These are phyloP conservation scores for Rhabdomys pumilio DNA, from an alignment of 2,797 vertebrate species.

Conservation along the genomic window DNA sequence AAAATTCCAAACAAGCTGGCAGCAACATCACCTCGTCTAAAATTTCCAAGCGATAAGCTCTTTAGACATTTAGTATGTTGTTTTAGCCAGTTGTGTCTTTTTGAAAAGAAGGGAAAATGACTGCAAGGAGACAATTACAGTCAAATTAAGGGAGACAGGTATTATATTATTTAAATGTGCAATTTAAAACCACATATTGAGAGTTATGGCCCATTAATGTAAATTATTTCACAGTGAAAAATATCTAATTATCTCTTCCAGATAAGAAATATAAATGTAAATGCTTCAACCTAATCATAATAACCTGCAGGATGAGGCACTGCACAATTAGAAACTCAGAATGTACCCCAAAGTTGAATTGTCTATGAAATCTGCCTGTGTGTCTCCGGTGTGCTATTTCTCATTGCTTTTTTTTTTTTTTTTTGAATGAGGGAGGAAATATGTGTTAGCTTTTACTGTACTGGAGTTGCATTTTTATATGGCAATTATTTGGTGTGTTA, in stretches of 20 bases:
- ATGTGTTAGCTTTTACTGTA: not conserved
- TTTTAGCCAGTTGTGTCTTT: not conserved
- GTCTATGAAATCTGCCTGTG: not conserved
- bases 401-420: not conserved
- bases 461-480: constrained; percentile 66
- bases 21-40: not conserved
- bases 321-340: constrained; percentile 55
- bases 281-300: constrained; percentile 81
- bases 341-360: constrained; percentile 69
- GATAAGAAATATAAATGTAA: constrained; percentile 86
- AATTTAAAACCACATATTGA: constrained; percentile 78
- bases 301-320: constrained; percentile 67
- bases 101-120: constrained; percentile 76
- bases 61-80: constrained; percentile 29
- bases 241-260: constrained; percentile 86
- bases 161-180: constrained; percentile 84
- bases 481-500: constrained; percentile 54
- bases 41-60: constrained; percentile 29
- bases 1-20: not conserved
- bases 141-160: constrained; percentile 82
- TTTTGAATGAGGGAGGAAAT: not conserved
- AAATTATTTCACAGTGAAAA: constrained; percentile 86
- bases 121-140: constrained; percentile 80
- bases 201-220: constrained; percentile 85
- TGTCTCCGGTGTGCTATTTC: not conserved